Percentiles rank a stretch among this genome's conserved stretches.
phyloP scores from a whole-genome alignment of 2,113 vertebrate species.

The Grallaria varia region DNA sequence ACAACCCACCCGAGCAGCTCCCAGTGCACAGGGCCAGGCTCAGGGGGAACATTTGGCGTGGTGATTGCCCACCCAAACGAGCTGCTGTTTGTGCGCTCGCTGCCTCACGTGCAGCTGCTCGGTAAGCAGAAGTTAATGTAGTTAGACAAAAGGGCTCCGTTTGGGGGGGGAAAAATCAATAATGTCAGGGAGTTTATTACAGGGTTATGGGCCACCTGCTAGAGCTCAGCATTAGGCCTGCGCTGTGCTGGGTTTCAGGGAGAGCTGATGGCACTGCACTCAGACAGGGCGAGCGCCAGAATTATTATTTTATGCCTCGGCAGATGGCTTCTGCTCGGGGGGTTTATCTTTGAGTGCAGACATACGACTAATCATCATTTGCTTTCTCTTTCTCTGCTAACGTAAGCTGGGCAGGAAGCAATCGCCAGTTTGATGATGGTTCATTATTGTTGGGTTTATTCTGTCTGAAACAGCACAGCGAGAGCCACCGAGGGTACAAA shows the following conservation, averaged over 20 bases:
- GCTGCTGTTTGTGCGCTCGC: not conserved
- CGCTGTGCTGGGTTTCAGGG: not conserved
- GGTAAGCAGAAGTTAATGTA: conserved; percentile 11
- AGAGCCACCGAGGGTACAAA: conserved; percentile 23
- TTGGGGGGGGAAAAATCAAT: conserved; percentile 31
- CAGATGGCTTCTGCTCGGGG: conserved; percentile 69
- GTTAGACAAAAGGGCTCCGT: conserved; percentile 1
- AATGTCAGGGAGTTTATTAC: conserved; percentile 41
- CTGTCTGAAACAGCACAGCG: conserved; percentile 26
- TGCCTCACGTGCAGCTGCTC: not conserved
- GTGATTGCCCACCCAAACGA: not conserved
- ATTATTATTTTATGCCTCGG: conserved; percentile 68
- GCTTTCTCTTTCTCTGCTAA: conserved; percentile 52
- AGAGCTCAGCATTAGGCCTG: conserved; percentile 6
- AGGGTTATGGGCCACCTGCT: conserved; percentile 67
- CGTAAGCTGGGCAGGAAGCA: conserved; percentile 53
- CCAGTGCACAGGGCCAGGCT: not conserved
- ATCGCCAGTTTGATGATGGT: conserved; percentile 24
- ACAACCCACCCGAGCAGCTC: not conserved
- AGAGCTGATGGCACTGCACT: conserved; percentile 45
- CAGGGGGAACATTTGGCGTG: not conserved
- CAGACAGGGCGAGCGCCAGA: conserved; percentile 42
- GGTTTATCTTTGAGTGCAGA: conserved; percentile 62
- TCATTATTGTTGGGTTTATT: conserved; percentile 26
- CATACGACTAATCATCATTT: conserved; percentile 48